phyloP scores from a whole-genome alignment of 2,113 vertebrate species.

The Hipposideros armiger region DNA sequence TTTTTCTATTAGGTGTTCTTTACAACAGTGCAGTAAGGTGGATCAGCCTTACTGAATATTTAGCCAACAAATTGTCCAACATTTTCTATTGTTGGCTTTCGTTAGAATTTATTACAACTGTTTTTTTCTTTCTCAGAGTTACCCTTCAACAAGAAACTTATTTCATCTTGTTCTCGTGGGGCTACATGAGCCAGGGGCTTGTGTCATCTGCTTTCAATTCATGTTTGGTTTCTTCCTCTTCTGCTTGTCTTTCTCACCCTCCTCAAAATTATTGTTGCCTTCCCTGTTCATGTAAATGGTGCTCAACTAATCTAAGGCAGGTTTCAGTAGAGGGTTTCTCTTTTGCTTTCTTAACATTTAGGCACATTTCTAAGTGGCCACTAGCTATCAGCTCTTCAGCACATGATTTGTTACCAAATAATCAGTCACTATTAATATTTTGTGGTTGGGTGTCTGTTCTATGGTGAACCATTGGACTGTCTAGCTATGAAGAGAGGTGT shows the following conservation, averaged over 20 bases:
- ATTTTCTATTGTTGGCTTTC: slow-evolving; percentile 75
- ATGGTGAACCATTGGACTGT: neutral
- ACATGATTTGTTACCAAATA: slow-evolving; percentile 15
- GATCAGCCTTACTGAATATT: slow-evolving; percentile 55
- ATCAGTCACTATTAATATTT: neutral
- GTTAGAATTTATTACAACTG: slow-evolving; percentile 66
- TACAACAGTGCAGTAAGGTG: slow-evolving; percentile 68
- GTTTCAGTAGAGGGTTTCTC: slow-evolving; percentile 38
- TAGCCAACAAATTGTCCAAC: slow-evolving; percentile 64
- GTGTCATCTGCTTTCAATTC: slow-evolving; percentile 76
- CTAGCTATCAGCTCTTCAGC: slow-evolving; percentile 53
- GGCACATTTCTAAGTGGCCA: slow-evolving; percentile 16
- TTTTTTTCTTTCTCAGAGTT: slow-evolving; percentile 58
- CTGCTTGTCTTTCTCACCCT: slow-evolving; percentile 51
- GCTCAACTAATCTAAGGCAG: slow-evolving; percentile 64
- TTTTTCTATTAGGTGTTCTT: slow-evolving; percentile 73
- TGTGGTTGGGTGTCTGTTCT: neutral
- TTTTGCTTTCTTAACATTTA: neutral
- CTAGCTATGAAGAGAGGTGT: neutral
- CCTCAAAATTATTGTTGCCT: slow-evolving; percentile 54
- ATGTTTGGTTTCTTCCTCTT: slow-evolving; percentile 33
- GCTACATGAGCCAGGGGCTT: slow-evolving; percentile 27
- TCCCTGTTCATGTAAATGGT: neutral
- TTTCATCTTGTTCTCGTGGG: slow-evolving; percentile 56
- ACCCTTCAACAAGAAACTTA: slow-evolving; percentile 27